Conservation (phyloP, 2,113 vertebrate genomes). For the Campylomormyrus numenius region DNA sequence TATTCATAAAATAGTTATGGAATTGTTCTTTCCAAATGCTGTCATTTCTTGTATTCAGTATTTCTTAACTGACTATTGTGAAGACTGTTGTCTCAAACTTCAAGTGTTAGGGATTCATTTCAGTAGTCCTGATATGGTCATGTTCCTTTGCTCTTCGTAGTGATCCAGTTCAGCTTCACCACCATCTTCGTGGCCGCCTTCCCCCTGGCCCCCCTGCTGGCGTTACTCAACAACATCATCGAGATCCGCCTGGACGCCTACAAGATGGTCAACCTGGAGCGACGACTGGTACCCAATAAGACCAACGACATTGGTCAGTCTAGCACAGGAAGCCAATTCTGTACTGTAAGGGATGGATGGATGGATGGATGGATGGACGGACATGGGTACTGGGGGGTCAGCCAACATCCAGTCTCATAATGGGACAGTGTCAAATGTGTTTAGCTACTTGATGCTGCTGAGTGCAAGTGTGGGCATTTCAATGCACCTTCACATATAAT, state of each 20-base stretch:
- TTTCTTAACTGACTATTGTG: not conserved
- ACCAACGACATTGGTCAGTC: constrained; percentile 84
- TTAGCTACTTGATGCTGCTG: not conserved
- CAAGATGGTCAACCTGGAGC: constrained; percentile 77
- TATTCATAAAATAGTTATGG: not conserved
- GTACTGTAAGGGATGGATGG: not conserved
- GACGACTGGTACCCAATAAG: constrained; percentile 76
- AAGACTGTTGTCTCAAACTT: not conserved
- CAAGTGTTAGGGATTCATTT: not conserved
- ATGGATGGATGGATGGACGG: not conserved
- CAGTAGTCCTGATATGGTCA: not conserved
- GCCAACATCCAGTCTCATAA: not conserved
- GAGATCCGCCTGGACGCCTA: constrained; percentile 84
- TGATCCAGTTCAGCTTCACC: constrained; percentile 91
- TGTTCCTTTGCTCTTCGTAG: constrained; percentile 45
- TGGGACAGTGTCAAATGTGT: not conserved
- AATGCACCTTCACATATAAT: not conserved
- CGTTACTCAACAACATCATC: constrained; percentile 76
- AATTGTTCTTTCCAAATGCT: not conserved
- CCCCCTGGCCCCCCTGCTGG: constrained; percentile 80
- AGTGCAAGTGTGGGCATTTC: not conserved
- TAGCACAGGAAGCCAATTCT: not conserved
- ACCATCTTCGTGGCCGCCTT: constrained; percentile 94
- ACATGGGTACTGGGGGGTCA: not conserved
- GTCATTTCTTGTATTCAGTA: not conserved